These are phyloP conservation scores for Autographa gamma DNA, from an alignment of 2,888 invertebrate genomes.

Conservation along the genomic window DNA sequence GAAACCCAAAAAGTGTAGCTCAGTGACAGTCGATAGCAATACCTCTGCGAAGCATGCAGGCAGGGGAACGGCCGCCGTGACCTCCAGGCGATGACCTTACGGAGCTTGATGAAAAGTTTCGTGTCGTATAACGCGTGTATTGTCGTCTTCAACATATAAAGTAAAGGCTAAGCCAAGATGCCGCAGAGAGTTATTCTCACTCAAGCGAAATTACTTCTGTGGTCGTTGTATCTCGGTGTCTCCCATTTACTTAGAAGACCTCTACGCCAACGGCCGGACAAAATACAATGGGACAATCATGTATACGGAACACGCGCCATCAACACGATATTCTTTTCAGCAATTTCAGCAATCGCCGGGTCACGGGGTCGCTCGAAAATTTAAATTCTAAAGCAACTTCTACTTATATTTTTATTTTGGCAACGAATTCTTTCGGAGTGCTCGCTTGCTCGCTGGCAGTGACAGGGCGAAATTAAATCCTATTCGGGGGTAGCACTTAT, in stretches of 20 bases:
- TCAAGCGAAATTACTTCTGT: neutral
- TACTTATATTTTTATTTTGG: conserved; percentile 59
- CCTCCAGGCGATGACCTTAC: neutral
- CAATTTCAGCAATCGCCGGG: conserved; percentile 20
- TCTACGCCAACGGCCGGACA: neutral
- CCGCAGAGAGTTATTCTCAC: conserved; percentile 1
- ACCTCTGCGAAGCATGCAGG: neutral
- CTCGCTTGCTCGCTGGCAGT: conserved; percentile 66
- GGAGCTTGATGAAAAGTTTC: neutral
- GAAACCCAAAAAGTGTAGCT: neutral
- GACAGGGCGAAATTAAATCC: conserved; percentile 82
- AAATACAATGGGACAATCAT: conserved; percentile 6
- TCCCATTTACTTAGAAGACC: neutral
- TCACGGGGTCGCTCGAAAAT: conserved; percentile 42
- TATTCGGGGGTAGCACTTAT: conserved; percentile 76
- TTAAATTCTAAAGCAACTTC: conserved; percentile 56
- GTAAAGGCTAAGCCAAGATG: neutral
- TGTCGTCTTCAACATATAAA: neutral
- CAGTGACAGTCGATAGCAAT: neutral
- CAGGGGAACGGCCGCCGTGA: neutral
- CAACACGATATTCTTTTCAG: conserved; percentile 19
- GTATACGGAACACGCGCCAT: conserved; percentile 13
- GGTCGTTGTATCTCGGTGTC: neutral
- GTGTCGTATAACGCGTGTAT: neutral
- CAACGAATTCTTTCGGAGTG: conserved; percentile 56